phyloP scores from a whole-genome alignment of 2,888 invertebrate species.

The Monopis laevigella region DNA sequence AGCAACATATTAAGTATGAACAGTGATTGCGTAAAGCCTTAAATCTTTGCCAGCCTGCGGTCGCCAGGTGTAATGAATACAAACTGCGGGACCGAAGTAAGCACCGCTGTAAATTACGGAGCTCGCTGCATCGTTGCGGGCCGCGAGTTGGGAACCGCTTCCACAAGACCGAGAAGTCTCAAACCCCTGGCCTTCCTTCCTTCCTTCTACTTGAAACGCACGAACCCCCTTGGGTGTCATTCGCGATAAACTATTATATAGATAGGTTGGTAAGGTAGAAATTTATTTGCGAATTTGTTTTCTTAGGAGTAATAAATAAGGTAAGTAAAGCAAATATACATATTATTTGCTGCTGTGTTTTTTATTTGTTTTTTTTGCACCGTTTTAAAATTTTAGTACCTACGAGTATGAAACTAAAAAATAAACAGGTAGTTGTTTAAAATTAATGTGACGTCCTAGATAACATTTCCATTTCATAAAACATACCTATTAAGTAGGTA shows the following conservation, averaged over 20 bases:
- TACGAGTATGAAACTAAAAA: too few species aligned
- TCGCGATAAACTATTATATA: conserved; percentile 35
- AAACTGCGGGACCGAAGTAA: conserved; percentile 55
- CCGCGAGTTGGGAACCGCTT: conserved; percentile 40
- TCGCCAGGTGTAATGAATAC: conserved; percentile 59
- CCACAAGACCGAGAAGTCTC: conserved; percentile 18
- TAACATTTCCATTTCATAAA: too few species aligned
- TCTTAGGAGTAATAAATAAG: too few species aligned
- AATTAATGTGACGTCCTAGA: too few species aligned
- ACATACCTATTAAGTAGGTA: too few species aligned
- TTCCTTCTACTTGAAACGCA: background rate
- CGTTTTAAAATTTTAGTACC: too few species aligned
- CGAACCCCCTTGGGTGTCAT: conserved; percentile 29
- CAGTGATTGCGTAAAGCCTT: conserved; percentile 43
- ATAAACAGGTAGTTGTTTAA: too few species aligned
- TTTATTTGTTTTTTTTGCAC: too few species aligned
- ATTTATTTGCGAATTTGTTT: too few species aligned
- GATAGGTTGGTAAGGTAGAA: too few species aligned
- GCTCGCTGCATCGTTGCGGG: conserved; percentile 11
- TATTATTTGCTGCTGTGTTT: too few species aligned
- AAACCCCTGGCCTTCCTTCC: background rate
- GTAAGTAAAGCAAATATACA: too few species aligned
- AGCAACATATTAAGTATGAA: conserved; percentile 40
- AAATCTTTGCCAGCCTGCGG: conserved; percentile 33
- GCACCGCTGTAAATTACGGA: conserved; percentile 49